These are phyloP conservation scores for Meda fulgida DNA, from an alignment of 2,797 vertebrate species.

Conservation along the genomic window DNA sequence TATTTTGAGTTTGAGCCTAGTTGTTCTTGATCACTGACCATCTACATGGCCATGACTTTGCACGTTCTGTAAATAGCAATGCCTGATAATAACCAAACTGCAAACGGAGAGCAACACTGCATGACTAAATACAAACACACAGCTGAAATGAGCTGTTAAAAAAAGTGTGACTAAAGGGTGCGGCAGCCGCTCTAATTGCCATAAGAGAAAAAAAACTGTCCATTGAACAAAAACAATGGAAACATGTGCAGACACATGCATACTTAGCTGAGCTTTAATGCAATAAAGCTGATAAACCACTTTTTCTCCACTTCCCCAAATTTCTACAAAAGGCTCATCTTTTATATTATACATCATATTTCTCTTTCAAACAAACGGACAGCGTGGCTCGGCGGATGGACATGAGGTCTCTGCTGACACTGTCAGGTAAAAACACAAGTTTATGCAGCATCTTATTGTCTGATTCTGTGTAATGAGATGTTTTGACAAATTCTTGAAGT, in stretches of 20 bases:
- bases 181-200: not conserved
- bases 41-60: not conserved
- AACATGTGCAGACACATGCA: not conserved
- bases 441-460: not conserved
- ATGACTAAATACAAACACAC: not conserved
- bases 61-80: not conserved
- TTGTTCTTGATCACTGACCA: not conserved
- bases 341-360: not conserved
- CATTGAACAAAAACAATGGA: too few relatives aligned
- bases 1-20: not conserved
- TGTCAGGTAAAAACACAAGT: conserved; percentile 19
- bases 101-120: not conserved
- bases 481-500: not conserved
- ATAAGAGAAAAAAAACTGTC: not conserved
- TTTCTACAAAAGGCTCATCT: not conserved
- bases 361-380: not conserved
- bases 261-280: not conserved
- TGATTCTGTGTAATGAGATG: not conserved
- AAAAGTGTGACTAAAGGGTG: conserved; percentile 1
- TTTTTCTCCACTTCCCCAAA: not conserved
- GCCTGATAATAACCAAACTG: not conserved
- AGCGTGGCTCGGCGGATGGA: not conserved
- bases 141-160: not conserved
- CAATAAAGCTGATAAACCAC: not conserved
- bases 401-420: conserved; percentile 18